Evolutionary conservation across 2,113 vertebrate genomes (phyloP).

Genomic region (Heteronetta atricapilla): DNA sequence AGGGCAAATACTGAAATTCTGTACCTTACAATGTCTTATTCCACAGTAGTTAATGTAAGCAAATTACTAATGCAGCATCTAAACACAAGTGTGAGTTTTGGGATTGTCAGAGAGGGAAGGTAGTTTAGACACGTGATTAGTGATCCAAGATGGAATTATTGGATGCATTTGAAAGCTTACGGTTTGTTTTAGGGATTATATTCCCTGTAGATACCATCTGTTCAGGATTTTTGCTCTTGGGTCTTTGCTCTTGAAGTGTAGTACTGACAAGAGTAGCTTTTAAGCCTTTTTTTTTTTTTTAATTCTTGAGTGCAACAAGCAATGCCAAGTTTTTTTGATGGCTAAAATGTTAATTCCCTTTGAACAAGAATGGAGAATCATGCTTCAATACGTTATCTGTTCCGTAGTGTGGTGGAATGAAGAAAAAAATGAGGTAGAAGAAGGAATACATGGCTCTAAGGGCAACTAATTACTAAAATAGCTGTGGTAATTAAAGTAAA

Average conservation of each 20-base stretch:
- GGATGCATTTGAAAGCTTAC: conserved; percentile 20
- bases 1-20: not conserved
- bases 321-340: not conserved
- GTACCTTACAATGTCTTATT: not conserved
- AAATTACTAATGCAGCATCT: not conserved
- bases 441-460: not conserved
- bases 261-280: not conserved
- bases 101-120: not conserved
- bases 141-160: not conserved
- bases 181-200: not conserved
- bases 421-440: not conserved
- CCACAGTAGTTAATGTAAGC: not conserved
- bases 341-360: not conserved
- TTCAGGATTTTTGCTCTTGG: not conserved
- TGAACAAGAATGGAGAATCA: not conserved
- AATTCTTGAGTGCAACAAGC: not conserved
- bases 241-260: not conserved
- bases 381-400: not conserved
- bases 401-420: not conserved
- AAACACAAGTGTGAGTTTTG: not conserved
- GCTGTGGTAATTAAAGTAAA: not conserved
- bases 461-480: not conserved
- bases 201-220: conserved; percentile 19
- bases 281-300: not conserved
- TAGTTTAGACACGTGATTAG: not conserved